A percentile compares a stretch with the other conserved stretches of the same genome.
These are phyloP conservation scores for Camponotus pennsylvanicus DNA, from an alignment of 1,140 invertebrate genomes.

Conservation along the genomic window DNA sequence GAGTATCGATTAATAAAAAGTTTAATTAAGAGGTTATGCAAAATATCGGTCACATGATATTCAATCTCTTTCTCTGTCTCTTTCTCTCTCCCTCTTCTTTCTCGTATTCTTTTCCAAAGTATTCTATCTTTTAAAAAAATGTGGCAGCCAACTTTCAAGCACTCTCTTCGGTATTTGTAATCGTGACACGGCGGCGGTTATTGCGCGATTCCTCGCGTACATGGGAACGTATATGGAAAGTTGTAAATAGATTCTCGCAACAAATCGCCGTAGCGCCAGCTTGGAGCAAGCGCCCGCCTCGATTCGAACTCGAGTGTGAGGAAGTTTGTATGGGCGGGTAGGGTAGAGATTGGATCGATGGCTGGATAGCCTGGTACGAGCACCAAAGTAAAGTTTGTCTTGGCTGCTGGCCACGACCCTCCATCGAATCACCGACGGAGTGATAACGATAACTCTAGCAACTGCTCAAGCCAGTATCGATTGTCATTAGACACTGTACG, in stretches of 20 bases:
- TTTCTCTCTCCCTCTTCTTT: not conserved
- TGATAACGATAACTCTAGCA: conserved; percentile 73
- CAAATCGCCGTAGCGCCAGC: conserved; percentile 65
- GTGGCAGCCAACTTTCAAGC: conserved; percentile 39
- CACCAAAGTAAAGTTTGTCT: conserved; percentile 73
- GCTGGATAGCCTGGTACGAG: conserved; percentile 53
- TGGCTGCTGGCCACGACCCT: conserved; percentile 68
- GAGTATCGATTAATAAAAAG: conserved; percentile 45
- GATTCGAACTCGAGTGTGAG: conserved; percentile 64
- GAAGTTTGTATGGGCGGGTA: conserved; percentile 70
- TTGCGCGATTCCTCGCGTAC: conserved; percentile 39
- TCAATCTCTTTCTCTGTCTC: not conserved
- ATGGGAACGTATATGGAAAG: conserved; percentile 61
- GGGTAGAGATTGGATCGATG: conserved; percentile 66
- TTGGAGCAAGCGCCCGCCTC: conserved; percentile 50
- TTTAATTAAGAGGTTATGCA: conserved; percentile 18
- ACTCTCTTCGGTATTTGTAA: conserved; percentile 42
- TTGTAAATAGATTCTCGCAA: conserved; percentile 53
- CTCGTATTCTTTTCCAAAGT: not conserved
- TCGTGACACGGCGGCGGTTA: conserved; percentile 53
- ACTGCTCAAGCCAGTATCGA: conserved; percentile 72
- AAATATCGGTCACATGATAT: conserved; percentile 37
- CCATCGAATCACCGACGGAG: conserved; percentile 67
- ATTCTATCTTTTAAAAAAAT: conserved; percentile 20
- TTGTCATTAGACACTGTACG: conserved; percentile 73